A percentile compares a stretch with the other conserved stretches of the same genome.
phyloP scores from a whole-genome alignment of 2,797 vertebrate species.

The Falco biarmicus region DNA sequence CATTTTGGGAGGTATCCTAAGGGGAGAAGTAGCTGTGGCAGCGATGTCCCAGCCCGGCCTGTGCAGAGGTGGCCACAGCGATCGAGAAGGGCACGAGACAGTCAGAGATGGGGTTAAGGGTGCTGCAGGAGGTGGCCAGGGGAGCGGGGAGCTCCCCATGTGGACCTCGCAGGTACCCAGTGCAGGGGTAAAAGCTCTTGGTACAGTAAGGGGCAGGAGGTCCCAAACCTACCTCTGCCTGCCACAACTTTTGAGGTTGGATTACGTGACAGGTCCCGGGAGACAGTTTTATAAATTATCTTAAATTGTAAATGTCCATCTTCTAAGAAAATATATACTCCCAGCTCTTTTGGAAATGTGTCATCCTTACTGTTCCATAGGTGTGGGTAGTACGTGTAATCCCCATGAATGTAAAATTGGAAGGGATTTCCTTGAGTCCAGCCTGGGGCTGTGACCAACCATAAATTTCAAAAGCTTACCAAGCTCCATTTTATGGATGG shows the following conservation, averaged over 20 bases:
- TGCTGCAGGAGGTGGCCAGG: neutral
- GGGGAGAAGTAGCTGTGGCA: neutral
- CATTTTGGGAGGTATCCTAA: neutral
- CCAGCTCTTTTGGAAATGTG: neutral
- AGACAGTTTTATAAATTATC: neutral
- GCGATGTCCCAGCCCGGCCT: neutral
- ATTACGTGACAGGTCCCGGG: rapidly evolving
- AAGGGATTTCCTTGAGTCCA: neutral
- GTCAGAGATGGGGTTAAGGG: neutral
- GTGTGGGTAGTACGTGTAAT: neutral
- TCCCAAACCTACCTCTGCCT: neutral
- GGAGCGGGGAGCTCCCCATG: rapidly evolving
- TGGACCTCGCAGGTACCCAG: rapidly evolving
- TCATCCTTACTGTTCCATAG: neutral
- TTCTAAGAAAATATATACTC: neutral
- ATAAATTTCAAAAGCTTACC: neutral
- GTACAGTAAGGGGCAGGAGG: neutral
- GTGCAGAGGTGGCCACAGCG: neutral
- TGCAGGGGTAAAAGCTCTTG: neutral
- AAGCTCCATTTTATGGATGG: neutral
- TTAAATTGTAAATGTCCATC: neutral
- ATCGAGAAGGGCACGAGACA: neutral
- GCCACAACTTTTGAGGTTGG: neutral
- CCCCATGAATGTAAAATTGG: neutral
- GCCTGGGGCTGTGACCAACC: neutral